Evolutionary conservation across 2,113 vertebrate genomes (phyloP), one percentile per base, ranked within the genome.

Genomic region (Hippocampus barbouri): DNA sequence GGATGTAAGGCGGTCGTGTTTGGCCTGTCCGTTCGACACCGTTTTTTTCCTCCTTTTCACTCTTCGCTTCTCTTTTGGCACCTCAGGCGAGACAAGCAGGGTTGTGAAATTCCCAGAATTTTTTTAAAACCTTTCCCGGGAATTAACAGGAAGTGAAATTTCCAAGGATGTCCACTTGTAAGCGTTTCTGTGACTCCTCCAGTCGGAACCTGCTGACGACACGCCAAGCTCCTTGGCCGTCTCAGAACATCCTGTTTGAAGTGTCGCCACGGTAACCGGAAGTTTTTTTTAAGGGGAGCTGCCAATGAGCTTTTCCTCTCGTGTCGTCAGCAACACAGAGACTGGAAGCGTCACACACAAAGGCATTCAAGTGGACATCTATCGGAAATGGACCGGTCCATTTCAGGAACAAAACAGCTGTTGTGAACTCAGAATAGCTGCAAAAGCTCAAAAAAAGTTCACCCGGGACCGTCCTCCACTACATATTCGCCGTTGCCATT

Each of bases 11-110:
- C 95, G 92, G 93, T 93, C 75, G 71, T 66, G 80, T 69, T 74
- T 45, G 30, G 76, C 75, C 69, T 77, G 78, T 66, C 79, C 79
- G 70, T 56, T 70, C 6, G 1, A 68, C 66, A 10, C 30, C 49
- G 75, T 73, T 25, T 66, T 69, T 64, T 27, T 53, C 68, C 78
- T 79, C 74, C 68, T 78, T 82, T 69, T 81, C 70, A 47, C 21
- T n/a, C 53, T 15, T 83, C 83, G 71, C 80, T 93, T 92, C 93
- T 89, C 89, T 89, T 95, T 96, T 96, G 95, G 95, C 95, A 97
- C 95, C 92, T 90, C 66, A 81, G 89, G 85, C 59, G 59, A 30
- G 59, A 61, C 59, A 61, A 34, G 59, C 15, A 18, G 59, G 27
- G 14, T 61, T 61, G 59, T 27, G 34, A 61, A 34, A 61, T 56